Evolutionary conservation across 2,113 vertebrate genomes (phyloP).

Genomic region (Istiophorus platypterus): DNA sequence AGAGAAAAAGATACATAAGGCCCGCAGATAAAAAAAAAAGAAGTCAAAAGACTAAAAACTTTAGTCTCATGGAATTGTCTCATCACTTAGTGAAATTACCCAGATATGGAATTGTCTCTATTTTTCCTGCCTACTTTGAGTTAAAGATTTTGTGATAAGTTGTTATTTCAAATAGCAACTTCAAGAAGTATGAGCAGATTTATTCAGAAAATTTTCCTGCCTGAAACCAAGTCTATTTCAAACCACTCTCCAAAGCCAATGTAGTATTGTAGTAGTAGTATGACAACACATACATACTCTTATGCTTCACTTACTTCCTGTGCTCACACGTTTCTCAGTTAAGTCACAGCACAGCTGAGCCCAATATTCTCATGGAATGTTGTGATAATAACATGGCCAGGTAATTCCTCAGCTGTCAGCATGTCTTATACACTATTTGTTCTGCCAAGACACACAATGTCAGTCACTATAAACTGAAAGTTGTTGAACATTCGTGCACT

Average conservation of each 20-base stretch:
- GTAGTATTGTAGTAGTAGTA: too few species aligned
- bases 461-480: neutral
- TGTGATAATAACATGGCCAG: conserved; percentile 31
- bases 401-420: conserved; percentile 26
- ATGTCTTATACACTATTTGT: neutral
- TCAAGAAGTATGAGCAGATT: neutral
- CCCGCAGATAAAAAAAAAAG: neutral
- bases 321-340: neutral
- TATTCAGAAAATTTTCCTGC: neutral
- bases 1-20: neutral
- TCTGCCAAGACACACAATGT: neutral
- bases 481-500: neutral
- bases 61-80: neutral
- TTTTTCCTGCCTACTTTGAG: neutral
- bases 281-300: neutral
- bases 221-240: neutral
- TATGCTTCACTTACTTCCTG: neutral
- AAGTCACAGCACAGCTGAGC: conserved; percentile 26
- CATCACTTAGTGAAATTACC: neutral
- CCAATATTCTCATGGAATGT: conserved; percentile 36
- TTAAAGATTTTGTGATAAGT: neutral
- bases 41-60: neutral
- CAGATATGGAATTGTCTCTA: neutral
- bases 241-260: neutral
- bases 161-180: neutral